Base-by-base conservation (phyloP, 1,140 invertebrate genomes). In the Drosophila azteca region DNA sequence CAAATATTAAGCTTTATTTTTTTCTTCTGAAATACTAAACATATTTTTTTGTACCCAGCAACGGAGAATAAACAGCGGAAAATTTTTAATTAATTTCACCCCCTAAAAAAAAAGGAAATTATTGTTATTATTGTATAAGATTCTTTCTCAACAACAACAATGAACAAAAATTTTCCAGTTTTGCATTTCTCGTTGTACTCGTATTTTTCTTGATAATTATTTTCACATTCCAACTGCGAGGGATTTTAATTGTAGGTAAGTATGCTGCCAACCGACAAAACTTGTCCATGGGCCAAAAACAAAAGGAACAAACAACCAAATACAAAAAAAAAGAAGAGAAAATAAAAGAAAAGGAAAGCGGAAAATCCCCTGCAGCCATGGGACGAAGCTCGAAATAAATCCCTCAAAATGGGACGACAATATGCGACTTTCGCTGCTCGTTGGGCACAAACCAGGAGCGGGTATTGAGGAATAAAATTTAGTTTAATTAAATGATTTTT, bases 171-270 rank as follows among this genome's bases (percentile, higher is more conserved):
- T 44, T 64, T 51, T 58, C 8, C 50, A 49, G 64, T 68, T 68
- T 57, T 59, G 29, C 55, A 20, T 49, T 51, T 49, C 60, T 15
- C 22, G 44, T n/a, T 17, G 46, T 70, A 63, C 48, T 74, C 22
- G 46, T 70, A 64, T 57, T 74, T 74, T 75, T 68, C 51, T 62
- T 77, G 48, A 64, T 80, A 81, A 82, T 85, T 82, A 82, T 78
- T 85, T 87, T 65, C 60, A 62, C 66, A 59, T 62, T 74, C 68
- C 59, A 64, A 85, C 77, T 58, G 72, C 44, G 54, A 51, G 77
- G 70, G 50, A 74, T 77, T 77, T 77, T 69, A 73, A 78, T 79
- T 78, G 82, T 74, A 71, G 71, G 81, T 79, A 71, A 75, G 67
- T 70, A 69, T 67, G 52, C 67, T 69, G 45, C 55, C 57, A 48